A percentile compares a stretch with the other conserved stretches of the same genome.
phyloP scores from a whole-genome alignment of 2,113 vertebrate species.

The Pseudorectes ferrugineus region DNA sequence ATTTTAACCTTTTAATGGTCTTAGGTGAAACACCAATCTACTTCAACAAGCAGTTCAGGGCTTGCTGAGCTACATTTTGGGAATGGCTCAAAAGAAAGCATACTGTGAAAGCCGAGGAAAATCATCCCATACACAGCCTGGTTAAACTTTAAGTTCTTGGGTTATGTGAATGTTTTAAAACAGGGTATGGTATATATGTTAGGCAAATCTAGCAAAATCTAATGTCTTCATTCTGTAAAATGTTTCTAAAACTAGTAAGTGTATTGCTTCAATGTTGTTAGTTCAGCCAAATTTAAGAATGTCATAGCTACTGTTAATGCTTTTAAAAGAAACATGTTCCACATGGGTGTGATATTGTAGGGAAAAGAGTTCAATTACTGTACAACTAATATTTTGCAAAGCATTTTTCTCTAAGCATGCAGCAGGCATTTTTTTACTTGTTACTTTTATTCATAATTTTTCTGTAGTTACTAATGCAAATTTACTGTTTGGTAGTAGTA shows the following conservation, averaged over 20 bases:
- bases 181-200: background rate
- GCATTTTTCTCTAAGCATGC: background rate
- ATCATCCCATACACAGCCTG: background rate
- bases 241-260: background rate
- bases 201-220: background rate
- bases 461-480: background rate
- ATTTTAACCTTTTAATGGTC: background rate
- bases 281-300: background rate
- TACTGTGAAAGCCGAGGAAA: background rate
- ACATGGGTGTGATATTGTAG: background rate
- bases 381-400: background rate
- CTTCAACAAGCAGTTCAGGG: background rate
- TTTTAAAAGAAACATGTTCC: background rate
- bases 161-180: background rate
- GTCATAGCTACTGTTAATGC: background rate
- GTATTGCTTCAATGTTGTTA: background rate
- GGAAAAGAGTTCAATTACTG: background rate
- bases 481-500: background rate
- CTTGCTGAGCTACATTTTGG: background rate
- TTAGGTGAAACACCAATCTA: background rate
- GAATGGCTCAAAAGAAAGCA: background rate
- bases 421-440: background rate
- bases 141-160: background rate
- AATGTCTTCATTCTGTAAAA: background rate
- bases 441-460: background rate